Conservation (phyloP, 2,888 invertebrate species). For the Macrosoma leucophasiata region DNA sequence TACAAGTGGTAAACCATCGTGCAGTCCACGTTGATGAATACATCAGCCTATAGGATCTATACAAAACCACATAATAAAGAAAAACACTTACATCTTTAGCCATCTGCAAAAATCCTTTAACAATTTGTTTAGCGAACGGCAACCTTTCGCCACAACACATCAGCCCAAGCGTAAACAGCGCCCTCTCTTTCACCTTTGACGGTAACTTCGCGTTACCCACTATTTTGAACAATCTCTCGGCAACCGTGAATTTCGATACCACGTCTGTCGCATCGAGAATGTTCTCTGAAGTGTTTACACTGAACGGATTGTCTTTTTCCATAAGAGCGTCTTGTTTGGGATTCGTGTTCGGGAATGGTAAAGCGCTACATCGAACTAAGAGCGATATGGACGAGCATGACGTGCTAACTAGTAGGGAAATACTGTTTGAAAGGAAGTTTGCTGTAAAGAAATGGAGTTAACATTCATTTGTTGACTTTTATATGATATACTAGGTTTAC, state of each 20-base stretch:
- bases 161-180: conserved; percentile 84
- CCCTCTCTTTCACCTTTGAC: conserved; percentile 84
- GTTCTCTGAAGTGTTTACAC: conserved; percentile 32
- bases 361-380: conserved; percentile 79
- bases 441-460: conserved; percentile 58
- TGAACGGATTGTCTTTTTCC: conserved; percentile 53
- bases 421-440: conserved; percentile 78
- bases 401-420: conserved; percentile 78
- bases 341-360: conserved; percentile 78
- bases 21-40: no score
- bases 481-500: no score
- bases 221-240: conserved; percentile 81
- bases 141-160: conserved; percentile 89
- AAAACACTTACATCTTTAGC: conserved; percentile 83
- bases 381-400: conserved; percentile 83
- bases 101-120: conserved; percentile 84
- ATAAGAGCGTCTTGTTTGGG: conserved; percentile 51
- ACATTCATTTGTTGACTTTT: no score
- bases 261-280: conserved; percentile 39
- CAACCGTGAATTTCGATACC: conserved; percentile 80
- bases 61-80: no score
- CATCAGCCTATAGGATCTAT: no score
- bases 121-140: conserved; percentile 81
- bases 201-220: conserved; percentile 82
- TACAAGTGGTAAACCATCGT: no score